These are phyloP conservation scores for Halcyon leucocephala DNA, from an alignment of 2,797 vertebrate genomes.

Conservation along the genomic window DNA sequence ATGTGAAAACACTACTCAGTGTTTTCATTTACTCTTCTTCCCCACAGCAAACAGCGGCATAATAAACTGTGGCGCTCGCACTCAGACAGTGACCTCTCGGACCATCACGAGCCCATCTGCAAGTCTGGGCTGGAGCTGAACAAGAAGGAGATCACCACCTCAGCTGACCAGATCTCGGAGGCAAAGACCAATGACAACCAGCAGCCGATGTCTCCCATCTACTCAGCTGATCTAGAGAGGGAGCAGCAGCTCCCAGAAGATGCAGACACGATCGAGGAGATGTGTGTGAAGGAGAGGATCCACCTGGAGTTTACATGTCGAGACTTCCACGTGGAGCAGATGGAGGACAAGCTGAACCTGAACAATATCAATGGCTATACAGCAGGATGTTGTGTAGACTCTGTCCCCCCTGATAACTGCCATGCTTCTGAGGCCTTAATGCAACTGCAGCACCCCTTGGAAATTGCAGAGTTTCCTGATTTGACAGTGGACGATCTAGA, in stretches of 20 bases:
- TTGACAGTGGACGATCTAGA: constrained; percentile 82
- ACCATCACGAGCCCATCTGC: constrained; percentile 85
- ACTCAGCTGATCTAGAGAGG: constrained; percentile 34
- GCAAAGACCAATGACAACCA: constrained; percentile 71
- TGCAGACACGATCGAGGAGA: constrained; percentile 22
- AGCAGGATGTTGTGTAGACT: constrained; percentile 72
- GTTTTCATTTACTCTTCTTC: neutral
- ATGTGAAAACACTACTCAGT: neutral
- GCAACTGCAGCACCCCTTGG: constrained; percentile 69
- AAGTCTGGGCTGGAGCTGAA: constrained; percentile 84
- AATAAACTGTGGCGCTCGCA: constrained; percentile 98
- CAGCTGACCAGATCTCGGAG: constrained; percentile 89
- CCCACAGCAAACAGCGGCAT: constrained; percentile 92
- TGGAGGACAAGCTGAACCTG: constrained; percentile 80
- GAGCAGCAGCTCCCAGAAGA: constrained; percentile 70
- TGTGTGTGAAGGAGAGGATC: constrained; percentile 74
- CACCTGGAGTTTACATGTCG: constrained; percentile 76
- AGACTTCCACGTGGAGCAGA: constrained; percentile 75
- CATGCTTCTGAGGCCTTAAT: constrained; percentile 76
- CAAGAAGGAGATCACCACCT: constrained; percentile 86
- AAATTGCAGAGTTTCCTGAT: constrained; percentile 69
- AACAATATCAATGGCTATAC: constrained; percentile 81
- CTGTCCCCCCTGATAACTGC: constrained; percentile 78
- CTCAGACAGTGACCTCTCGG: constrained; percentile 93
- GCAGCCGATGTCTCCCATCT: constrained; percentile 78